Evolutionary conservation across 2,888 invertebrate genomes (phyloP).

Genomic region (Phortica okadai): DNA sequence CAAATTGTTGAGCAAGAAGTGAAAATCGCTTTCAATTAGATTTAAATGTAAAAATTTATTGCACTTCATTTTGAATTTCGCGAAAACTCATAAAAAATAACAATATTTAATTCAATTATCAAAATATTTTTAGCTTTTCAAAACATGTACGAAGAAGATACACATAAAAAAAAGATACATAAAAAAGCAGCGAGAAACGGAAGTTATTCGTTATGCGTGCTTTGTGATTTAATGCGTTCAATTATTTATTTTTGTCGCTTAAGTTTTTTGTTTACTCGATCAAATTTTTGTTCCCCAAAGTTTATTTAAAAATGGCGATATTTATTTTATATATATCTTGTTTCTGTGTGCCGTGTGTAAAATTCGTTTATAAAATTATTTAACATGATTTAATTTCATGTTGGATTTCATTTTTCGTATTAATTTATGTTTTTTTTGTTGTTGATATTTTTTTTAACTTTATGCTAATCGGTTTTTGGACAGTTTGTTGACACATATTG

Average conservation of each 20-base stretch:
- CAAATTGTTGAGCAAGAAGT: not conserved
- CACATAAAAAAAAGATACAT: not conserved
- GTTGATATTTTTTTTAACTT: not conserved
- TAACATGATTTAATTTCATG: constrained; percentile 8
- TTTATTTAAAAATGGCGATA: not conserved
- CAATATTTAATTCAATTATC: constrained; percentile 40
- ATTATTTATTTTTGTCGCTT: constrained; percentile 1
- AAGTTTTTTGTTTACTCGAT: not conserved
- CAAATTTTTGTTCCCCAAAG: not conserved
- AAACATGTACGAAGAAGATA: not conserved
- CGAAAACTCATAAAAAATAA: not conserved
- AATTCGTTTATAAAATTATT: not conserved
- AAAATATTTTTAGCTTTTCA: constrained; percentile 35
- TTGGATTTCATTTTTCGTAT: not conserved
- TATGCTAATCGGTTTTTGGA: not conserved
- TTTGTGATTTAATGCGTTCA: constrained; percentile 1
- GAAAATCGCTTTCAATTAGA: not conserved
- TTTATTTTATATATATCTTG: constrained; percentile 6
- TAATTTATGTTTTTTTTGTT: not conserved
- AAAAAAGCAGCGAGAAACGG: constrained; percentile 39
- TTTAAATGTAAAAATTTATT: not conserved
- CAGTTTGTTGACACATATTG: constrained; percentile 22
- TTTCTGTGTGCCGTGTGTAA: not conserved
- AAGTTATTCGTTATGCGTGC: constrained; percentile 49
- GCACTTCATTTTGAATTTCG: too few relatives aligned